phyloP scores from a whole-genome alignment of 2,888 invertebrate genomes.

The Aspidapion aeneum region DNA sequence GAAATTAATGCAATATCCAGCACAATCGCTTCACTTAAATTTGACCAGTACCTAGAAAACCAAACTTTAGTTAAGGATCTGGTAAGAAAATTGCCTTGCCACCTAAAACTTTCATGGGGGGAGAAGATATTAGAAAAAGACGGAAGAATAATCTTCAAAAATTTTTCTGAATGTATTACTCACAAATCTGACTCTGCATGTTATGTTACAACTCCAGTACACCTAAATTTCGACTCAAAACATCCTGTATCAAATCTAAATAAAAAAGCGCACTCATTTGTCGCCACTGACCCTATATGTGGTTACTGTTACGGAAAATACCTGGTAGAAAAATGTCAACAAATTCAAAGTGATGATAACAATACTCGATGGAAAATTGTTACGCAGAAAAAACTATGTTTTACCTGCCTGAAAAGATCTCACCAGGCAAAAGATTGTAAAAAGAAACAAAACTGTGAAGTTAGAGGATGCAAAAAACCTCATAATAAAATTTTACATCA shows the following conservation, averaged over 20 bases:
- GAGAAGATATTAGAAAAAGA: no score
- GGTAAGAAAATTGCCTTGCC: no score
- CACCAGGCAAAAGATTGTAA: background rate
- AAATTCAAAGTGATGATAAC: background rate
- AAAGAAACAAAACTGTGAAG: background rate
- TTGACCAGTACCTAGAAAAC: no score
- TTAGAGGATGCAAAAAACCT: background rate
- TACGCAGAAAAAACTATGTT: background rate
- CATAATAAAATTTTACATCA: background rate
- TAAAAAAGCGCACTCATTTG: background rate
- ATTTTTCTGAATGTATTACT: background rate
- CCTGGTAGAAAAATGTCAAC: background rate
- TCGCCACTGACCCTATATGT: no score
- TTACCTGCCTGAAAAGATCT: background rate
- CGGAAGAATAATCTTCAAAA: no score
- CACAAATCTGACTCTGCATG: background rate
- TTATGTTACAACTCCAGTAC: background rate
- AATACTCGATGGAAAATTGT: background rate
- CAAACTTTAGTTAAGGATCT: no score
- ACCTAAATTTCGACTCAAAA: background rate
- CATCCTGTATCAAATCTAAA: background rate
- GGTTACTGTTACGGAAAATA: background rate
- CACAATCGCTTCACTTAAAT: no score
- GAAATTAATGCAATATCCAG: no score
- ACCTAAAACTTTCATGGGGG: no score